Conservation (phyloP, 2,888 invertebrate genomes). For the Taphrorychus bicolor region DNA sequence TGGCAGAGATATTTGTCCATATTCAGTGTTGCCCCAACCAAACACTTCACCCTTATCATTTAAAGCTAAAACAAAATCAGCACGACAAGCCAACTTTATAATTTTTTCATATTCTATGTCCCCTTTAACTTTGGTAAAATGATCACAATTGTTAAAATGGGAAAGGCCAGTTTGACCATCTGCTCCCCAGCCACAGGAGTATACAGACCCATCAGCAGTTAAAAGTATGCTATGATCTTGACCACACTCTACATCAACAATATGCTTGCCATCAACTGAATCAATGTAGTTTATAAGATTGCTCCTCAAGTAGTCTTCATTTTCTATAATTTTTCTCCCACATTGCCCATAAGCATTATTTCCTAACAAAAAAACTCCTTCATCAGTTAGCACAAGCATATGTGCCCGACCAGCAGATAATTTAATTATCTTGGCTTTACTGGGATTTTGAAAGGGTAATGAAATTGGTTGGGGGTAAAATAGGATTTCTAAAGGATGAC, state of each 20-base stretch:
- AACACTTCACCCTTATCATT: slow-evolving; percentile 90
- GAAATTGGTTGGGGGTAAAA: slow-evolving; percentile 75
- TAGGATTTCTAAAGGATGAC: slow-evolving; percentile 72
- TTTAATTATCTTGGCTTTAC: slow-evolving; percentile 63
- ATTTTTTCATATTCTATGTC: slow-evolving; percentile 85
- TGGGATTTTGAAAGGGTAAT: slow-evolving; percentile 69
- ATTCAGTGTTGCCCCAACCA: slow-evolving; percentile 98
- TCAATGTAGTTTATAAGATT: slow-evolving; percentile 72
- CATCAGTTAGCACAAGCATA: slow-evolving; percentile 74
- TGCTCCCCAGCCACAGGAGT: slow-evolving; percentile 91
- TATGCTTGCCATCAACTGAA: slow-evolving; percentile 67
- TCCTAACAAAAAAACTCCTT: slow-evolving; percentile 81
- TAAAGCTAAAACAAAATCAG: slow-evolving; percentile 88
- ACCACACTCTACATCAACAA: slow-evolving; percentile 79
- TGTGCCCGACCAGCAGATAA: slow-evolving; percentile 90
- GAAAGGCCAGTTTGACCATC: slow-evolving; percentile 94
- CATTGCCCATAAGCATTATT: slow-evolving; percentile 96
- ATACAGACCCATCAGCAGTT: slow-evolving; percentile 81
- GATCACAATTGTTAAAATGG: slow-evolving; percentile 67
- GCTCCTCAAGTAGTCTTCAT: slow-evolving; percentile 77
- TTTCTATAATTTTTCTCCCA: slow-evolving; percentile 77
- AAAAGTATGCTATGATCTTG: slow-evolving; percentile 90
- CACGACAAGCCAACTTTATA: slow-evolving; percentile 77
- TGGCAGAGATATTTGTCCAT: slow-evolving; percentile 76
- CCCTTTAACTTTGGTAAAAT: slow-evolving; percentile 72